phyloP scores from a whole-genome alignment of 2,797 vertebrate genomes.

The Scolopax rusticola region DNA sequence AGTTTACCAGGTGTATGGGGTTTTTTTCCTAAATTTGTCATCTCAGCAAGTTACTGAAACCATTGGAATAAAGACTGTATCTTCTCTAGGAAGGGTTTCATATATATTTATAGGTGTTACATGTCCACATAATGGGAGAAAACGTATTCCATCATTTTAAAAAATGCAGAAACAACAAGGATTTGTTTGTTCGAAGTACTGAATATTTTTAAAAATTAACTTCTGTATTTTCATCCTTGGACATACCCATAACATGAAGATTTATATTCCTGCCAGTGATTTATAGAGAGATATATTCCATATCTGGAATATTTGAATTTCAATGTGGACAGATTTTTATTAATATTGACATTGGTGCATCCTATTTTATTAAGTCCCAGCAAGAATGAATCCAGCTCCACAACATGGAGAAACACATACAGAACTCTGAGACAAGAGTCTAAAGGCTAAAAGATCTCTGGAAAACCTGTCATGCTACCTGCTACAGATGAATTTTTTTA shows the following conservation, averaged over 20 bases:
- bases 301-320: neutral
- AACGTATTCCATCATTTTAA: neutral
- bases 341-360: neutral
- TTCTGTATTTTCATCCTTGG: neutral
- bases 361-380: neutral
- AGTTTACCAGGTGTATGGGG: fast-evolving
- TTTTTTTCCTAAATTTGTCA: neutral
- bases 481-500: neutral
- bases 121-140: neutral
- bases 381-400: neutral
- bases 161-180: neutral
- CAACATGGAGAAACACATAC: neutral
- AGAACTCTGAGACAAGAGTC: neutral
- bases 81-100: neutral
- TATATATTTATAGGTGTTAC: neutral
- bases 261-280: neutral
- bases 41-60: neutral
- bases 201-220: neutral
- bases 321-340: neutral
- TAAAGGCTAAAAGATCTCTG: neutral
- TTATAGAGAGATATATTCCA: neutral
- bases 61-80: neutral
- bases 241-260: neutral
- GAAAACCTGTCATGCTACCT: neutral
- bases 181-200: neutral